Base-by-base conservation (phyloP, 2,888 invertebrate genomes). In the Lepas anatifera region DNA sequence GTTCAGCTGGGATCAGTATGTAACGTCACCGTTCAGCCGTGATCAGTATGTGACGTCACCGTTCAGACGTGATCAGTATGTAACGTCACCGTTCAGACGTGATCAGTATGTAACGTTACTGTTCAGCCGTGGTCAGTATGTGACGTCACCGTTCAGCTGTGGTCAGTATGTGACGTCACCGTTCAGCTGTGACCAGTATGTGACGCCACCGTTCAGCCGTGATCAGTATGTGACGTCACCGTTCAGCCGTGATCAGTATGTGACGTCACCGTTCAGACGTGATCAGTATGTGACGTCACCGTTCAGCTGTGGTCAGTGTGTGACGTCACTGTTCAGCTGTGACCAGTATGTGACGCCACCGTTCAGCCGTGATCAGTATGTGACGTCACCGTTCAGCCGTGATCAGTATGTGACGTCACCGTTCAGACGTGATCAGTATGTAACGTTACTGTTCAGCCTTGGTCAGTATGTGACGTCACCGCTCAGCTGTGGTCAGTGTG, bases 1-100 rank as follows among this genome's bases (percentile, higher is more conserved):
- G n/a, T n/a, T n/a, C n/a, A n/a, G n/a, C n/a, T n/a, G n/a, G n/a
- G n/a, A n/a, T n/a, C n/a, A n/a, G n/a, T n/a, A n/a, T n/a, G n/a
- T n/a, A n/a, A 58, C 81, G 81, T 72, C 77, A 78, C 41, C 81
- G 81, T 81, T 81, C 74, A 72, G 77, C 76, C 27, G n/a, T 46
- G 25, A 25, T 11, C 27, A 29, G 3, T 25, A 25, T 16, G 18
- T 27, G 6, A 68, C 27, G 11, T 18, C 29, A 43, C 29, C 27
- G 2, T n/a, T n/a, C n/a, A n/a, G n/a, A n/a, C n/a, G n/a, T n/a
- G n/a, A n/a, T n/a, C n/a, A n/a, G n/a, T n/a, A n/a, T n/a, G n/a
- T n/a, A n/a, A n/a, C n/a, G 22, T n/a, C 27, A 25, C 39, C 46
- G 32, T 27, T 25, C 32, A 39, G 13, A 16, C 35, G 25, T 46